Evolutionary conservation across 2,888 invertebrate genomes (phyloP).

Genomic region (Lissonota sp.): DNA sequence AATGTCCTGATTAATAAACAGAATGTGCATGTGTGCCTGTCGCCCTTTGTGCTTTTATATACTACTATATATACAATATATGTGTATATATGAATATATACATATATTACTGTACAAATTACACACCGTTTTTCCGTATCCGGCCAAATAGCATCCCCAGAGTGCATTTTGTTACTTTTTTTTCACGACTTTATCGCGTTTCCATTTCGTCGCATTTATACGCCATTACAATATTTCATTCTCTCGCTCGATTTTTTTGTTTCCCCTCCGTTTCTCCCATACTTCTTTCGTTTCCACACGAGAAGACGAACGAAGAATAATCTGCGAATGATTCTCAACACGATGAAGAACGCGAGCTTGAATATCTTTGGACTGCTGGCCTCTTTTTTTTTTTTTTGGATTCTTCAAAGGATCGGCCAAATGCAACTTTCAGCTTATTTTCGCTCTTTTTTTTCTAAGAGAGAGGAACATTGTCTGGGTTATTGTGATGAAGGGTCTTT

Average conservation of each 20-base stretch:
- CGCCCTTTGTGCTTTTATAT: constrained; percentile 75
- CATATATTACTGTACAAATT: constrained; percentile 22
- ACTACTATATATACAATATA: constrained; percentile 29
- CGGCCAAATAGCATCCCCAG: constrained; percentile 34
- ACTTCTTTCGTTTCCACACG: not conserved
- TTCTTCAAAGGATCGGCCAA: not conserved
- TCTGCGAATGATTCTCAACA: not conserved
- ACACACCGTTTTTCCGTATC: constrained; percentile 27
- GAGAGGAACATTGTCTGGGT: not conserved
- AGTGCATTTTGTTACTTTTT: constrained; percentile 79
- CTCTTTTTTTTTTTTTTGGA: not conserved
- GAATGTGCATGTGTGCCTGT: constrained; percentile 84
- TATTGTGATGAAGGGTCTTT: not conserved
- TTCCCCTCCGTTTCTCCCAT: not conserved
- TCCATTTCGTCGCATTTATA: not conserved
- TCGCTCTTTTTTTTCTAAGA: constrained; percentile 1
- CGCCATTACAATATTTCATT: not conserved
- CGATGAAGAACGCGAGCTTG: constrained; percentile 16
- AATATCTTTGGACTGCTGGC: constrained; percentile 15
- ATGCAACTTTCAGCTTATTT: not conserved
- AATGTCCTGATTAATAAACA: constrained; percentile 83
- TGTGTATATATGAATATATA: constrained; percentile 8
- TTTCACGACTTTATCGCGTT: not conserved
- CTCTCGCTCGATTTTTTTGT: constrained; percentile 9
- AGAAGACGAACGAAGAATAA: not conserved